Percentiles rank a stretch among this genome's conserved stretches.
Evolutionary conservation across 2,888 invertebrate species (phyloP).

Genomic region (Limnephilus auricula): DNA sequence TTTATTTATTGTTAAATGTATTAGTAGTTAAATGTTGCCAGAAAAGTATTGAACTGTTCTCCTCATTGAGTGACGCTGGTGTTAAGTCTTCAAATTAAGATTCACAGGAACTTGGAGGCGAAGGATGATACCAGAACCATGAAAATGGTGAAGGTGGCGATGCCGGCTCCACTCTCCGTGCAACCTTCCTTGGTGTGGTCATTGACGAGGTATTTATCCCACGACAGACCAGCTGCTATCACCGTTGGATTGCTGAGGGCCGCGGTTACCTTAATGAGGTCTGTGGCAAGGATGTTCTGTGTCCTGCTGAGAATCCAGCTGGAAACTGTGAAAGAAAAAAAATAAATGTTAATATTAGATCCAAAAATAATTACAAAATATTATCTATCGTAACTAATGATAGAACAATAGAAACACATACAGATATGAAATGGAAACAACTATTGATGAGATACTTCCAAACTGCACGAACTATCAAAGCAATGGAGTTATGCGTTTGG

Average conservation of each 20-base stretch:
- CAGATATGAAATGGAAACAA: no score
- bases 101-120: constrained; percentile 44
- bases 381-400: background rate
- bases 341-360: constrained; percentile 62
- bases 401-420: no score
- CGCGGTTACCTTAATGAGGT: constrained; percentile 69
- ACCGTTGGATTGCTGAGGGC: constrained; percentile 53
- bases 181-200: constrained; percentile 46
- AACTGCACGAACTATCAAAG: no score
- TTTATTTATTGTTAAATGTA: background rate
- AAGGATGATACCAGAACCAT: constrained; percentile 22
- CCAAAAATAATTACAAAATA: background rate
- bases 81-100: background rate
- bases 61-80: background rate
- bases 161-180: background rate
- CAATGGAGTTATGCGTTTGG: no score
- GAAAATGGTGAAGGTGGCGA: constrained; percentile 2
- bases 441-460: no score
- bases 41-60: background rate
- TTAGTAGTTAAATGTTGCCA: background rate
- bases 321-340: constrained; percentile 69
- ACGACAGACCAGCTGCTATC: constrained; percentile 68
- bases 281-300: constrained; percentile 67
- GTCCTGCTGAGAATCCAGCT: constrained; percentile 73
- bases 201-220: constrained; percentile 39